These are phyloP conservation scores for Bufotes viridis DNA, from an alignment of 2,797 vertebrate species.

Conservation along the genomic window DNA sequence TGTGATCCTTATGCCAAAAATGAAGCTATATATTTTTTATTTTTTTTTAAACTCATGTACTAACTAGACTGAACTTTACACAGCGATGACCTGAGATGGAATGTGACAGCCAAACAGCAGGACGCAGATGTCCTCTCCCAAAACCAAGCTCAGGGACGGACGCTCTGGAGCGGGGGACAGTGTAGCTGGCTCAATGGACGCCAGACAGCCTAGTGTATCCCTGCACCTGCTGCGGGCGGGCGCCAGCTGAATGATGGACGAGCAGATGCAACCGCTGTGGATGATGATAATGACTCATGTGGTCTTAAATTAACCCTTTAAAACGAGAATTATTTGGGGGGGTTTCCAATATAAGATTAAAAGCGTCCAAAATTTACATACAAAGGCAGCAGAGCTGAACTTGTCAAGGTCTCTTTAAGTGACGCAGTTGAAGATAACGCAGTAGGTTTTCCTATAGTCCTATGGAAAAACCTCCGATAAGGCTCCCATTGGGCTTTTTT, in stretches of 20 bases:
- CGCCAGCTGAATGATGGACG: slow-evolving; percentile 28
- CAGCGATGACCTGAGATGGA: not conserved
- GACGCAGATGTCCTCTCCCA: not conserved
- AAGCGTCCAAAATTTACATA: not conserved
- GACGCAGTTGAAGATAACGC: not conserved
- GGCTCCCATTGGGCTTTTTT: too few relatives aligned
- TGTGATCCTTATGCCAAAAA: slow-evolving; percentile 4
- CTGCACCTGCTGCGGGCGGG: slow-evolving; percentile 19
- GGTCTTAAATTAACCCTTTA: not conserved
- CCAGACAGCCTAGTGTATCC: slow-evolving; percentile 2
- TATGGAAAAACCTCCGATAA: too few relatives aligned
- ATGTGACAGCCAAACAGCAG: slow-evolving; percentile 15
- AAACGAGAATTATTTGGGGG: not conserved
- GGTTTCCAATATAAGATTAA: not conserved
- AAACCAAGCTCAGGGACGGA: not conserved
- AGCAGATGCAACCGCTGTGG: not conserved
- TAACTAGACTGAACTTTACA: not conserved
- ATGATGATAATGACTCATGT: not conserved
- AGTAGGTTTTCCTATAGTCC: not conserved
- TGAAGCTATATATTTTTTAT: not conserved
- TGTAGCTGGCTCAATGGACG: not conserved
- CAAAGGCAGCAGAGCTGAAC: not conserved
- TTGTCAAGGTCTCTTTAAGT: not conserved
- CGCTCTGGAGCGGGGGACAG: not conserved
- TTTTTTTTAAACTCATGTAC: not conserved